Conservation (phyloP, 2,797 vertebrate genomes). For the Masticophis lateralis region DNA sequence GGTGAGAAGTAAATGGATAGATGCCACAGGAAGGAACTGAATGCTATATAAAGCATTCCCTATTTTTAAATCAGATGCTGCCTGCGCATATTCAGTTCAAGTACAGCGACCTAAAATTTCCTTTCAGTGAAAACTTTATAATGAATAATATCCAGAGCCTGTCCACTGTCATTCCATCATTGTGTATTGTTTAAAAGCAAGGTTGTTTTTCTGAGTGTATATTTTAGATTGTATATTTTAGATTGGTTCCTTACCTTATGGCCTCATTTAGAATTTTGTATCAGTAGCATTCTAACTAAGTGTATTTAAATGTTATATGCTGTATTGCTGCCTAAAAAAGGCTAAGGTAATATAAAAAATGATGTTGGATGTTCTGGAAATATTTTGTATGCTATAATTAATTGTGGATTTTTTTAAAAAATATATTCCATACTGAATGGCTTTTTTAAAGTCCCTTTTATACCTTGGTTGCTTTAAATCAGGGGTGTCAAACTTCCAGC, state of each 20-base stretch:
- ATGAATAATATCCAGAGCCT: background rate
- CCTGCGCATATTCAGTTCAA: background rate
- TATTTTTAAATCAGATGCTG: background rate
- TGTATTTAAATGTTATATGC: background rate
- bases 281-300: background rate
- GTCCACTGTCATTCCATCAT: background rate
- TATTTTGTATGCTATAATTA: background rate
- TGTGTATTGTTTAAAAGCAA: background rate
- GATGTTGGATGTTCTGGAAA: background rate
- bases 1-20: background rate
- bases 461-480: background rate
- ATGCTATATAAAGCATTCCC: background rate
- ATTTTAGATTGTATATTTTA: background rate
- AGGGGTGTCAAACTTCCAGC: no score
- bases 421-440: background rate
- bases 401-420: background rate
- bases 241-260: background rate
- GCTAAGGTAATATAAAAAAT: background rate
- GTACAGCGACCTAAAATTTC: background rate
- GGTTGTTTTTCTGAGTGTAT: background rate
- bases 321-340: background rate
- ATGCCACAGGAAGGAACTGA: background rate
- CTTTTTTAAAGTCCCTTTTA: background rate
- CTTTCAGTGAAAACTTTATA: background rate
- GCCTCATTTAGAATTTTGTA: background rate